Base-by-base conservation (phyloP, 2,888 invertebrate genomes). In the Drosophila helvetica region DNA sequence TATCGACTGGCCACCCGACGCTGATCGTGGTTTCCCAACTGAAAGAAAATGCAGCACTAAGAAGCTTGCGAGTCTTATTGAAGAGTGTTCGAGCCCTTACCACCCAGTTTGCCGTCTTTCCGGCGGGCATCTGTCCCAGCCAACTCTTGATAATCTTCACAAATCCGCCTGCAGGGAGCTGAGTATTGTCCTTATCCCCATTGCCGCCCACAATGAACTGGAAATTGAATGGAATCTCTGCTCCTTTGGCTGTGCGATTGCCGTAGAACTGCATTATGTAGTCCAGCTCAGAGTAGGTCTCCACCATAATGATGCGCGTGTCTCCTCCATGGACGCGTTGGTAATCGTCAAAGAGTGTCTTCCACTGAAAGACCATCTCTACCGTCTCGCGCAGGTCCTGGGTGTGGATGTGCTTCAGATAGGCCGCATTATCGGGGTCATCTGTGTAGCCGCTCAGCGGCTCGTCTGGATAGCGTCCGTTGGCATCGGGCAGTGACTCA, bases 11-110 rank as follows among this genome's bases (percentile, higher is more conserved):
- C 94, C 87, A 95, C 93, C 54, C 96, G 93, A 61, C 93, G 93
- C 71, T 94, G 94, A 90, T 96, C 95, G 77, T 95, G 95, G 87
- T 96, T 96, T 10, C 95, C 95, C 78, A 95, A 93, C 95, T 95
- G 48, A 0, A 25, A 25, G 45, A 19, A 12, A 30, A 43, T 33
- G 1, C 18, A 12, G 15, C 6, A 7, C 7, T 30, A 3, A 30
- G 30, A 38, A 38, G 15, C 0, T 3, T 45, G 22, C 0, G 12
- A n/a, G 8, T 22, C 7, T 2, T 25, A n/a, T 38, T 12, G 15
- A n/a, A n/a, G 2, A 8, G n/a, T 10, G 17, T 8, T 0, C 3
- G 2, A 0, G 4, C 9, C n/a, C 94, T 92, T 84, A 95, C 95
- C 91, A 95, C 95, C 95, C 95, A 95, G 81, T 95, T 95, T 0